Evolutionary conservation across 2,113 vertebrate genomes (phyloP).

Genomic region (Antigone vipio): DNA sequence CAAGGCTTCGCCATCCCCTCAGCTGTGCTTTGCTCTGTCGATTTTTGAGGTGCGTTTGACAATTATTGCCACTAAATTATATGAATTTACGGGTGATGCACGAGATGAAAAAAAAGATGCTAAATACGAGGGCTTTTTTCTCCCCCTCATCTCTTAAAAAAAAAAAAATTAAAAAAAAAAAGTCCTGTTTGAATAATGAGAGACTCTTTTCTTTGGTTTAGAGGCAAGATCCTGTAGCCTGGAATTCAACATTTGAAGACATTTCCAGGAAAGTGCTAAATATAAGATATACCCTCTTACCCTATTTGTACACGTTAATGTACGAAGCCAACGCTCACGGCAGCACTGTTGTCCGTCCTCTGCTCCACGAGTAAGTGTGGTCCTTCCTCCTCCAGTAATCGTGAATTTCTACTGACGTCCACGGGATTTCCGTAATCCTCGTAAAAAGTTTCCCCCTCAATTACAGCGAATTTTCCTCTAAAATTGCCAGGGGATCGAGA

Average conservation of each 20-base stretch:
- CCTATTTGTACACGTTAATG: slow-evolving; percentile 90
- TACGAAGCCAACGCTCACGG: slow-evolving; percentile 78
- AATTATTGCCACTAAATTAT: neutral
- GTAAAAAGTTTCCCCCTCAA: neutral
- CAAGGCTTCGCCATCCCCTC: neutral
- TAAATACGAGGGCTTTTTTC: fast-evolving
- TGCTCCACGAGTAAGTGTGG: slow-evolving; percentile 87
- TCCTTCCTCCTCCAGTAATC: neutral
- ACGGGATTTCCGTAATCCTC: neutral
- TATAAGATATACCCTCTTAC: slow-evolving; percentile 85
- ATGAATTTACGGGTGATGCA: no score
- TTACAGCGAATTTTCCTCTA: neutral
- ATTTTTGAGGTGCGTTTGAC: neutral
- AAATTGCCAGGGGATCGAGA: neutral
- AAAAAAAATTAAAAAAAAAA: neutral
- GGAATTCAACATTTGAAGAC: slow-evolving; percentile 68
- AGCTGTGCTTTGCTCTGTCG: fast-evolving
- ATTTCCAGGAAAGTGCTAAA: slow-evolving; percentile 78
- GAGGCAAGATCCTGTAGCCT: slow-evolving; percentile 90
- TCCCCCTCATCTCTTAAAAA: neutral
- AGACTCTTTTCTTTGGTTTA: slow-evolving; percentile 21
- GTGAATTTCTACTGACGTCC: neutral
- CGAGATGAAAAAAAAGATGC: no score
- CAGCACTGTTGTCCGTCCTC: slow-evolving; percentile 84
- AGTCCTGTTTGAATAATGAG: neutral